phyloP scores from a whole-genome alignment of 2,888 invertebrate genomes.

The Chaitophorus viminalis region DNA sequence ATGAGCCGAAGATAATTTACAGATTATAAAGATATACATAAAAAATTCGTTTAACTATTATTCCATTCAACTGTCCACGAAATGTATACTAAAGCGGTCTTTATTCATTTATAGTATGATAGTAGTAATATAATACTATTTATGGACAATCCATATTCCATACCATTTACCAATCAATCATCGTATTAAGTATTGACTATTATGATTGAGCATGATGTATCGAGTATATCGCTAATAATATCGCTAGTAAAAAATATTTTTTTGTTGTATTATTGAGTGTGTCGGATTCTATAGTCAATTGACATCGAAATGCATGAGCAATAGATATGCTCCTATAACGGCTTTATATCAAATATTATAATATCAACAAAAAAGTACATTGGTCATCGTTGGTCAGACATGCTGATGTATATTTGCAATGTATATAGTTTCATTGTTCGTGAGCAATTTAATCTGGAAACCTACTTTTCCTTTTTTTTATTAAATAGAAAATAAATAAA shows the following conservation, averaged over 20 bases:
- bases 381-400: conserved; percentile 55
- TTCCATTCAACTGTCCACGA: neutral
- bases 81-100: neutral
- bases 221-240: conserved; percentile 32
- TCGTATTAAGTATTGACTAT: neutral
- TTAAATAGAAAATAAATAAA: conserved; percentile 55
- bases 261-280: conserved; percentile 39
- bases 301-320: conserved; percentile 51
- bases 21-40: neutral
- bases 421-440: conserved; percentile 55
- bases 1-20: too few relatives aligned
- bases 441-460: conserved; percentile 57
- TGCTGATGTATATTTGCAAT: conserved; percentile 42
- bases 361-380: conserved; percentile 53
- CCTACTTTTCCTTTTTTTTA: conserved; percentile 61
- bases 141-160: conserved; percentile 1
- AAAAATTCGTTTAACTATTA: neutral
- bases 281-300: conserved; percentile 42
- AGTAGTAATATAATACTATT: neutral
- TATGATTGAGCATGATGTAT: conserved; percentile 43
- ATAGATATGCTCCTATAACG: conserved; percentile 33
- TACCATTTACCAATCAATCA: conserved; percentile 44
- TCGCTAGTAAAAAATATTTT: neutral
- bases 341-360: conserved; percentile 27
- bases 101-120: neutral